Conservation (phyloP, 2,797 vertebrate genomes). For the Sorex maritimensis region DNA sequence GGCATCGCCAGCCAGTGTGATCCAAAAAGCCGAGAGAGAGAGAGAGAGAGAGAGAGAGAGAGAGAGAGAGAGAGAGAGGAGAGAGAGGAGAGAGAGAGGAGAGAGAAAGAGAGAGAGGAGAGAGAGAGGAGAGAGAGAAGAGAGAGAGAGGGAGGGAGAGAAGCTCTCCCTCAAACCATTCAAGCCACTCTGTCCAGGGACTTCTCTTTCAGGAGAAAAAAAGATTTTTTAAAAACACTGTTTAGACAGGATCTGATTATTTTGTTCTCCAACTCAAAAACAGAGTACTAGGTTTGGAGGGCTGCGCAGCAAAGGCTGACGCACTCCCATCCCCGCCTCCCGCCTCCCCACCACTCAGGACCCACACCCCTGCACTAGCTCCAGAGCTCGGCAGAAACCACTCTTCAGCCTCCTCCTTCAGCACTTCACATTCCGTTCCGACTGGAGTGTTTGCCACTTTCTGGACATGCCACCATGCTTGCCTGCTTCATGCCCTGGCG, state of each 20-base stretch:
- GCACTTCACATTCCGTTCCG: conserved; percentile 32
- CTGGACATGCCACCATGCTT: not conserved
- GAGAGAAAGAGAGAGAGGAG: no score
- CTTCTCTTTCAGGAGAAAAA: not conserved
- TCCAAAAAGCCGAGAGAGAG: no score
- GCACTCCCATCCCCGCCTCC: no score
- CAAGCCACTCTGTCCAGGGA: not conserved
- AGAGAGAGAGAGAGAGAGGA: no score
- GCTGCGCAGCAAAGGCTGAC: conserved; percentile 17
- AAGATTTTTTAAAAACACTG: conserved; percentile 48
- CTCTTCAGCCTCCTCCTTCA: not conserved
- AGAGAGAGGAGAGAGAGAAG: not conserved
- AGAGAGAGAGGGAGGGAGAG: not conserved
- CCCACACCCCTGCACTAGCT: not conserved
- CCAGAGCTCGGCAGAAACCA: not conserved
- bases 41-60: no score
- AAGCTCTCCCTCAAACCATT: not conserved
- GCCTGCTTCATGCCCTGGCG: not conserved
- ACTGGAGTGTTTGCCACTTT: conserved; percentile 55
- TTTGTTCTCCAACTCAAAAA: conserved; percentile 38
- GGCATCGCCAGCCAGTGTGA: no score
- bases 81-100: no score
- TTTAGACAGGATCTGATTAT: conserved; percentile 46
- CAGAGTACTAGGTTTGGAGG: not conserved
- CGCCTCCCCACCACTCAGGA: no score